Evolutionary conservation across 2,113 vertebrate genomes (phyloP), one percentile per base, ranked within the genome.

Genomic region (Centropus unirufus): DNA sequence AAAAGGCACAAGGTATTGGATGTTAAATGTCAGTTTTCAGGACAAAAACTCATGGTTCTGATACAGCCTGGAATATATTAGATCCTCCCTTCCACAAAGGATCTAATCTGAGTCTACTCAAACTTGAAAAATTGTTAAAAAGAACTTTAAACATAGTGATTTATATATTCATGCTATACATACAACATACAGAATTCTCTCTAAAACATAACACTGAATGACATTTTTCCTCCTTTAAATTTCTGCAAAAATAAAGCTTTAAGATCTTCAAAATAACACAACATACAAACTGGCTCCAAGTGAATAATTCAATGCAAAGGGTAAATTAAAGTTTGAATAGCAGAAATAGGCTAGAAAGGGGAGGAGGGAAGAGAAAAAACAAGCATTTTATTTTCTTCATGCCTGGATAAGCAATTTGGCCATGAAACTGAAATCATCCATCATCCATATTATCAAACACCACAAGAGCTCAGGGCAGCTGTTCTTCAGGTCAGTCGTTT

Each of bases 331-430:
- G 32, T 88, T 89, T 95, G 95, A 83, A 69, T 70, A 91, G 39
- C 55, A 89, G 92, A 91, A 87, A 80, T 55, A 79, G 89, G 27
- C 52, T 85, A 70, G n/a, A 87, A 76, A 54, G 8, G 49, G 17
- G 52, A 54, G 6, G 51, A 72, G 6, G 11, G 1, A 59, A n/a
- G 34, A 76, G 87, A 77, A 90, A 63, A 96, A 94, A 91, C 39
- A 29, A 86, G 76, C 47, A 87, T 95, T 98, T 92, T 73, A 72
- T 97, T 98, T 95, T 96, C 85, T 97, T 98, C 92, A 95, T 97
- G 95, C 97, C 95, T 97, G 94, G 96, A 92, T 97, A 97, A 98
- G 96, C 97, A 97, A 97, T 98, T 96, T 96, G 94, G 96, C 92
- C 93, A 67, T 72, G 55, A 94, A 89, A 95, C 80, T 83, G 52